Conservation (phyloP, 2,888 invertebrate species). For the Hartigia nigra region DNA sequence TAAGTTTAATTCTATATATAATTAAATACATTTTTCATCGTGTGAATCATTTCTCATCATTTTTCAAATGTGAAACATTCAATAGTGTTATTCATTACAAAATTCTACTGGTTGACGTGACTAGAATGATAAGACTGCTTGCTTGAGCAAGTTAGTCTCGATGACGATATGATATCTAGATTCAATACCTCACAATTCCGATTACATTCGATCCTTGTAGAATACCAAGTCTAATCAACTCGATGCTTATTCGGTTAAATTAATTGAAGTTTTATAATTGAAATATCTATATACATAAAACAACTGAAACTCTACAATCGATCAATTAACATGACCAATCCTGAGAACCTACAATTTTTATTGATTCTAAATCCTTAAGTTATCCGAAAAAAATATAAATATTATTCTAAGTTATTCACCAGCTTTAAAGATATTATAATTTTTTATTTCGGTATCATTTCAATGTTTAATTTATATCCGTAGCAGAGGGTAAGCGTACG, state of each 20-base stretch:
- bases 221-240: background rate
- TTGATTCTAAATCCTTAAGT: background rate
- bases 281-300: background rate
- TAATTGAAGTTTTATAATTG: background rate
- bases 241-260: background rate
- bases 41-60: background rate
- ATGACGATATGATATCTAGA: slow-evolving; percentile 48
- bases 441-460: background rate
- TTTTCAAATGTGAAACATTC: background rate
- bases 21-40: background rate
- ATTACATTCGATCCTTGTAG: slow-evolving; percentile 24
- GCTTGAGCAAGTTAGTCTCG: slow-evolving; percentile 28
- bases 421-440: background rate
- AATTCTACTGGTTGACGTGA: slow-evolving; percentile 21
- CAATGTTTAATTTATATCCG: background rate
- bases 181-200: slow-evolving; percentile 44
- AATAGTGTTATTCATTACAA: slow-evolving; percentile 17
- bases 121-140: slow-evolving; percentile 13
- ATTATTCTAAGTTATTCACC: background rate
- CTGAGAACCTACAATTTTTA: background rate
- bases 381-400: background rate
- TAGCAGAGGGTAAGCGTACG: background rate
- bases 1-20: slow-evolving; percentile 57
- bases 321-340: background rate
- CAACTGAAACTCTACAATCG: background rate